Base-by-base conservation (phyloP, 2,113 vertebrate species). In the Tursiops truncatus region DNA sequence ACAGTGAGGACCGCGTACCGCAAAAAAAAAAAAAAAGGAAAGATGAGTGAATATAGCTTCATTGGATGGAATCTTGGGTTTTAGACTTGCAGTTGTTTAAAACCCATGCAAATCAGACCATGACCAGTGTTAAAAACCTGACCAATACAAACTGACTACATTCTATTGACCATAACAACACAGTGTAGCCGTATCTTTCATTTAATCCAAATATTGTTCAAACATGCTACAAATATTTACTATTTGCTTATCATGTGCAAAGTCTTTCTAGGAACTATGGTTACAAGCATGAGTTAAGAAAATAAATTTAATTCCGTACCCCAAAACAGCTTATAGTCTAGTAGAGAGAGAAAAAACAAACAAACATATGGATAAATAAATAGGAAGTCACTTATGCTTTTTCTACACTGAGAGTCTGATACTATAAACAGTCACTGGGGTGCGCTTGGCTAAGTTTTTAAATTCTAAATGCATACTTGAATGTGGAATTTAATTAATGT, bases 401-500 rank as follows among this genome's bases (percentile, higher is more conserved):
- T 95, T 95, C 50, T 79, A 58, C 38, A 44, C 14, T 44, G 26
- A 76, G 14, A 62, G 4, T 94, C 15, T 68, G n/a, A 58, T 62
- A n/a, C 6, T 71, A 18, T 79, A 62, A 94, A 94, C 11, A 53
- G 58, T 60, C 60, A 92, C n/a, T 68, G 53, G 90, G 74, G 70
- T 92, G 6, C 15, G 70, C n/a, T 92, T 80, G 26, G 84, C 38
- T 58, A 67, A 85, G 65, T 79, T 91, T 94, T 94, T 81, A 12
- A 94, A 67, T 92, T 92, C 63, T 88, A 71, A 92, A 80, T 92
- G 89, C 41, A 77, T 77, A 60, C 87, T 88, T 84, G n/a, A 95
- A 70, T 74, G 67, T 83, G 70, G 95, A 96, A 88, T 74, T 83
- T 92, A 95, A 96, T 96, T 96, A 97, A 94, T 62, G 8, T 21